These are phyloP conservation scores for Psylliodes chrysocephalus DNA, from an alignment of 2,888 invertebrate species.

Conservation along the genomic window DNA sequence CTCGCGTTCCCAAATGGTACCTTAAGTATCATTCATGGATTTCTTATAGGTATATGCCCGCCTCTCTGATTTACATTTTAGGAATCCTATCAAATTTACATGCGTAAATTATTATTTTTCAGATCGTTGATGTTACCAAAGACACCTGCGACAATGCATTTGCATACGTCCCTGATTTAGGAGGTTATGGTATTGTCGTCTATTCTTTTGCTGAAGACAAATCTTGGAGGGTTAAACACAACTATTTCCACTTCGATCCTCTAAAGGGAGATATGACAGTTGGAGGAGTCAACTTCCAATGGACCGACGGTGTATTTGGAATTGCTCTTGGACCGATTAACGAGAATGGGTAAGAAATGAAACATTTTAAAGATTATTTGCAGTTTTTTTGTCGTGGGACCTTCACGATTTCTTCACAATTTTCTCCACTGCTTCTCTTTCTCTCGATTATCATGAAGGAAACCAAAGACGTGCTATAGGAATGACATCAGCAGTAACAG, in stretches of 20 bases:
- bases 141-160: slow-evolving; percentile 79
- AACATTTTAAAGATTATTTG: background rate
- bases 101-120: slow-evolving; percentile 41
- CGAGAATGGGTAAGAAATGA: slow-evolving; percentile 49
- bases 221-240: slow-evolving; percentile 83
- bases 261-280: slow-evolving; percentile 80
- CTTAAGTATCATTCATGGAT: too few species aligned
- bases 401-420: too few species aligned
- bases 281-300: slow-evolving; percentile 83
- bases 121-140: slow-evolving; percentile 77
- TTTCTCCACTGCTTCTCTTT: too few species aligned
- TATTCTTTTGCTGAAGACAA: slow-evolving; percentile 79
- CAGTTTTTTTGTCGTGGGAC: too few species aligned
- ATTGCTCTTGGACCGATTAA: slow-evolving; percentile 69
- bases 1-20: too few species aligned
- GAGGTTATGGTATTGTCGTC: slow-evolving; percentile 80
- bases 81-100: background rate
- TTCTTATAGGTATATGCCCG: too few species aligned
- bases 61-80: too few species aligned
- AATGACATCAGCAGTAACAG: too few species aligned
- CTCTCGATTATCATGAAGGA: too few species aligned
- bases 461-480: too few species aligned
- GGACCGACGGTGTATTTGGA: slow-evolving; percentile 86
- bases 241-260: slow-evolving; percentile 87
- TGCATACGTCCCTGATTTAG: slow-evolving; percentile 82